phyloP scores from a whole-genome alignment of 2,113 vertebrate genomes.

The Pandion haliaetus region DNA sequence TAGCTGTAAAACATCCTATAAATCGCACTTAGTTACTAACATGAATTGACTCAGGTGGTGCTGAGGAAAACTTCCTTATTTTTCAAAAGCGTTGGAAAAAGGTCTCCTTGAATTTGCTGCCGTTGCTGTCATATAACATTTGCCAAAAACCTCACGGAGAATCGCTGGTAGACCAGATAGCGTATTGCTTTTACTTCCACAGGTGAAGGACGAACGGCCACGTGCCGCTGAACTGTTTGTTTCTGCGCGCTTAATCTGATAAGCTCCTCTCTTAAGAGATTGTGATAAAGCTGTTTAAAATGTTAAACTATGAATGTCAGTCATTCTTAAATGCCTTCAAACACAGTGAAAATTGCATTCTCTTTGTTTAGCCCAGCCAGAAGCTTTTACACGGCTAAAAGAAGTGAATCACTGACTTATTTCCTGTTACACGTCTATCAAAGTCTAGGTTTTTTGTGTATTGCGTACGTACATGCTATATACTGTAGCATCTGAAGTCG shows the following conservation, averaged over 20 bases:
- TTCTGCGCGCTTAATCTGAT: background rate
- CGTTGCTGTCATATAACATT: background rate
- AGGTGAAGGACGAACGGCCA: background rate
- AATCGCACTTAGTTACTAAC: background rate
- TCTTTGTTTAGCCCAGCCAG: background rate
- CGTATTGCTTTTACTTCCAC: background rate
- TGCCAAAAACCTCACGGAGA: background rate
- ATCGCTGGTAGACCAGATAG: accelerated
- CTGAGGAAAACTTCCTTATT: background rate
- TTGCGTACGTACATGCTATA: accelerated
- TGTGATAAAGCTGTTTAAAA: background rate
- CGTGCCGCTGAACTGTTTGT: background rate
- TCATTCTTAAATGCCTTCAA: background rate
- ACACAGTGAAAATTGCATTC: background rate
- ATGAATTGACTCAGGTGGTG: background rate
- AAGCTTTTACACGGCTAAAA: background rate
- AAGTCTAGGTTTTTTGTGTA: background rate
- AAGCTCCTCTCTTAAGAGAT: background rate
- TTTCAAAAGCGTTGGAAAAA: background rate
- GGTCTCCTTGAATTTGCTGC: background rate
- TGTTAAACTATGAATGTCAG: background rate
- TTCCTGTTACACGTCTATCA: background rate
- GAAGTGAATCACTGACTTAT: background rate
- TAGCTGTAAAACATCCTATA: background rate
- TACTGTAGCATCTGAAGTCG: background rate